A percentile compares a stretch with the other conserved stretches of the same genome.
Conservation (phyloP, 2,888 invertebrate species). For the Aromia moschata region DNA sequence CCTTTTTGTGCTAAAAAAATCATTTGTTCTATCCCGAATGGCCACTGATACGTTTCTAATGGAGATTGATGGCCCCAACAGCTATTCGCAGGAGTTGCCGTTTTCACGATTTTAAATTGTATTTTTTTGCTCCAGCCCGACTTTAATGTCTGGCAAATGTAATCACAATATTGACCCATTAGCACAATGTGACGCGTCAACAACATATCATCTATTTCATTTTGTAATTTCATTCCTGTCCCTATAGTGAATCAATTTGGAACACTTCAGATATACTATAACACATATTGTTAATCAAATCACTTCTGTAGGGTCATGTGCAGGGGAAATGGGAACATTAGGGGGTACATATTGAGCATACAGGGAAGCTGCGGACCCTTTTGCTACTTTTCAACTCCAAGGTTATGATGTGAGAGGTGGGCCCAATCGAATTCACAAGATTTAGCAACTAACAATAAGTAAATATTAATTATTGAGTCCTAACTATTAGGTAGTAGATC, state of each 20-base stretch:
- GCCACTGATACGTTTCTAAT: not conserved
- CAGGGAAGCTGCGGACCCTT: constrained; percentile 37
- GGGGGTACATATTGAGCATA: constrained; percentile 47
- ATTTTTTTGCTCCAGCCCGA: constrained; percentile 32
- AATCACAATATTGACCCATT: constrained; percentile 39
- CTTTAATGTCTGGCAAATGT: constrained; percentile 34
- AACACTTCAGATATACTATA: constrained; percentile 49
- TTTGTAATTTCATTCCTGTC: constrained; percentile 38
- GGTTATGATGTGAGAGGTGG: constrained; percentile 16
- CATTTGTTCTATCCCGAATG: no score
- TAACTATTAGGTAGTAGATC: no score
- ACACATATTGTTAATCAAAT: constrained; percentile 60
- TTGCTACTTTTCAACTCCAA: constrained; percentile 18
- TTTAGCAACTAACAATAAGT: not conserved
- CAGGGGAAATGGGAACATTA: constrained; percentile 53
- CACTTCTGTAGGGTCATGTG: constrained; percentile 51
- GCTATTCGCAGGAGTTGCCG: not conserved
- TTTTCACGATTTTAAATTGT: constrained; percentile 7
- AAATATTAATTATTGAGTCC: not conserved
- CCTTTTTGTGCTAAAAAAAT: no score
- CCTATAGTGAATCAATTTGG: constrained; percentile 42
- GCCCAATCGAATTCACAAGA: not conserved
- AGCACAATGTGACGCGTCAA: constrained; percentile 39
- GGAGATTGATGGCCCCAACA: not conserved
- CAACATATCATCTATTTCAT: constrained; percentile 38